Evolutionary conservation across 2,888 invertebrate genomes (phyloP).

Genomic region (Pyrrhopygopsis socrates): DNA sequence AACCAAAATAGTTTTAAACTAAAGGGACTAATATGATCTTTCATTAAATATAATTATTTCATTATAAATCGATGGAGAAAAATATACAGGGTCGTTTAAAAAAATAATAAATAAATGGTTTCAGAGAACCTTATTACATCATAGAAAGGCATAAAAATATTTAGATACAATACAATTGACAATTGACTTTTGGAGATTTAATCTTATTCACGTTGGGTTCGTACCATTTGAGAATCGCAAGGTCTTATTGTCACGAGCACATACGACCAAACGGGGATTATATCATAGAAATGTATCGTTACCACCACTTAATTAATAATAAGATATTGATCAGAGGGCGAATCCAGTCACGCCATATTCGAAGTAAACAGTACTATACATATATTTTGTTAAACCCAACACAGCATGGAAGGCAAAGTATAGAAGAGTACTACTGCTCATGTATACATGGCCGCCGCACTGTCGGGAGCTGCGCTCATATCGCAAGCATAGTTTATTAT

Average conservation of each 20-base stretch:
- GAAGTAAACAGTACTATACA: constrained; percentile 44
- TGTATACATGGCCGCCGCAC: too few relatives aligned
- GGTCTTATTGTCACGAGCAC: constrained; percentile 59
- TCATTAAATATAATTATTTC: too few relatives aligned
- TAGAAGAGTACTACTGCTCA: too few relatives aligned
- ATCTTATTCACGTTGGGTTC: constrained; percentile 24
- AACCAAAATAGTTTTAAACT: too few relatives aligned
- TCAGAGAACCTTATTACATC: too few relatives aligned
- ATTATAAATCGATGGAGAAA: too few relatives aligned
- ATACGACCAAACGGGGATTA: constrained; percentile 53
- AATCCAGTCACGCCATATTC: constrained; percentile 47
- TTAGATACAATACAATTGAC: constrained; percentile 4
- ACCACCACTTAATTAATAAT: constrained; percentile 32
- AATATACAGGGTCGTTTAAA: too few relatives aligned
- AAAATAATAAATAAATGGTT: too few relatives aligned
- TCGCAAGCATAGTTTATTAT: too few relatives aligned
- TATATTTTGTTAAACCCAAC: constrained; percentile 52
- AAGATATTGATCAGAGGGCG: constrained; percentile 30
- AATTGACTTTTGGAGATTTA: constrained; percentile 34
- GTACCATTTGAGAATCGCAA: constrained; percentile 51
- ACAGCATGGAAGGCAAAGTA: constrained; percentile 34
- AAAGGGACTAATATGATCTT: too few relatives aligned
- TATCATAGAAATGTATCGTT: constrained; percentile 53
- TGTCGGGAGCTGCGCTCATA: too few relatives aligned
- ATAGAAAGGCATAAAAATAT: too few relatives aligned